These are phyloP conservation scores for Chrysochloris asiatica DNA, from an alignment of 2,113 vertebrate genomes.

Conservation along the genomic window DNA sequence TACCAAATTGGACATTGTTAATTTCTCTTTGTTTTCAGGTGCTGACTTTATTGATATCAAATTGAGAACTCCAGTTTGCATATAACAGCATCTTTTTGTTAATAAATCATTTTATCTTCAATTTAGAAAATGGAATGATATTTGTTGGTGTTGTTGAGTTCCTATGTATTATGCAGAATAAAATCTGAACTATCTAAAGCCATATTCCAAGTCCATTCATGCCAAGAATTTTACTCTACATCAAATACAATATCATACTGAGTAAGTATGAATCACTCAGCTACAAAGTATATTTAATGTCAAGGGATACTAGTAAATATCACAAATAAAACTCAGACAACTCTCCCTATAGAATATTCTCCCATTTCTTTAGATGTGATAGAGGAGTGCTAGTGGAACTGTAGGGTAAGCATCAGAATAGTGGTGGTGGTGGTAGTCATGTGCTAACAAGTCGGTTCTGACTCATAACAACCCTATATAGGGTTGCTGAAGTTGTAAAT, in stretches of 20 bases:
- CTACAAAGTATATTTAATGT: background rate
- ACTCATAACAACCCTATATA: too few relatives aligned
- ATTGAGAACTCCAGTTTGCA: background rate
- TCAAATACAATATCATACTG: background rate
- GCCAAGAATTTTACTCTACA: background rate
- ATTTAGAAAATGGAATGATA: background rate
- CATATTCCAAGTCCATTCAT: too few relatives aligned
- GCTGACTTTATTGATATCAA: background rate
- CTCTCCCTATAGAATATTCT: background rate
- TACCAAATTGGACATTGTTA: background rate
- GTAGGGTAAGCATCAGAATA: too few relatives aligned
- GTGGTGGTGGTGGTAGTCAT: too few relatives aligned
- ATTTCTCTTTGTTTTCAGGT: background rate
- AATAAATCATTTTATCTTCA: background rate
- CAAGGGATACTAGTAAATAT: background rate
- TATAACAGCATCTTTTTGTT: background rate
- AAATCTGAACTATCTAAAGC: slow-evolving; percentile 7
- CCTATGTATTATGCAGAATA: background rate
- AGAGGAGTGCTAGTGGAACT: too few relatives aligned
- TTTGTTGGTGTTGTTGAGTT: background rate
- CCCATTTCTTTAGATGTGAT: slow-evolving; percentile 1
- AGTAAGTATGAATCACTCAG: background rate
- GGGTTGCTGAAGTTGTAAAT: too few relatives aligned
- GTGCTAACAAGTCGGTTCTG: too few relatives aligned
- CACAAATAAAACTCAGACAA: background rate